phyloP scores from a whole-genome alignment of 2,888 invertebrate genomes.

The Nomada ferruginata region DNA sequence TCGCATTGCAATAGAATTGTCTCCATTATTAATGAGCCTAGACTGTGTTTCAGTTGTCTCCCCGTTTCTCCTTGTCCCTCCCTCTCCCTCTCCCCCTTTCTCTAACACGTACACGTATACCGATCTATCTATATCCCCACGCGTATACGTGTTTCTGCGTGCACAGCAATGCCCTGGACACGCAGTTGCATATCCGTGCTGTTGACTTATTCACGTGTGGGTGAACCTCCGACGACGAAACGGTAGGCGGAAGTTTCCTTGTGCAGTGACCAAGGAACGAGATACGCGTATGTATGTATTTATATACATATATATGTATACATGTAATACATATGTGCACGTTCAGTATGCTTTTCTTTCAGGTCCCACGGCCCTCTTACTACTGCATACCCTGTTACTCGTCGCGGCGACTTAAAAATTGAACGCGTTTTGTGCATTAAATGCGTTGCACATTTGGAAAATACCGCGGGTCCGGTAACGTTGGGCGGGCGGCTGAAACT shows the following conservation, averaged over 20 bases:
- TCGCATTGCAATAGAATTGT: slow-evolving; percentile 77
- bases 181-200: slow-evolving; percentile 58
- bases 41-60: slow-evolving; percentile 54
- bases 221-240: slow-evolving; percentile 55
- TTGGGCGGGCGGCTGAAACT: neutral
- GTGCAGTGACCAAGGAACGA: slow-evolving; percentile 32
- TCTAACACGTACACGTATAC: slow-evolving; percentile 21
- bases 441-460: slow-evolving; percentile 6
- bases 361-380: neutral
- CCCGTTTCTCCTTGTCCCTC: slow-evolving; percentile 29
- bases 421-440: slow-evolving; percentile 22
- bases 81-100: neutral
- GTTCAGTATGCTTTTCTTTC: slow-evolving; percentile 23
- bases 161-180: slow-evolving; percentile 53
- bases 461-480: neutral
- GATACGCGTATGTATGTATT: slow-evolving; percentile 10
- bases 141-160: slow-evolving; percentile 35
- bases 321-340: neutral
- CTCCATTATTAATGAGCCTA: slow-evolving; percentile 77
- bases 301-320: neutral
- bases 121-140: neutral
- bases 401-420: slow-evolving; percentile 23
- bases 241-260: slow-evolving; percentile 67
- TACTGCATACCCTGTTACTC: neutral
- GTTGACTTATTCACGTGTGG: slow-evolving; percentile 67